phyloP scores from a whole-genome alignment of 2,113 vertebrate species.

The Pachyramphus minor region DNA sequence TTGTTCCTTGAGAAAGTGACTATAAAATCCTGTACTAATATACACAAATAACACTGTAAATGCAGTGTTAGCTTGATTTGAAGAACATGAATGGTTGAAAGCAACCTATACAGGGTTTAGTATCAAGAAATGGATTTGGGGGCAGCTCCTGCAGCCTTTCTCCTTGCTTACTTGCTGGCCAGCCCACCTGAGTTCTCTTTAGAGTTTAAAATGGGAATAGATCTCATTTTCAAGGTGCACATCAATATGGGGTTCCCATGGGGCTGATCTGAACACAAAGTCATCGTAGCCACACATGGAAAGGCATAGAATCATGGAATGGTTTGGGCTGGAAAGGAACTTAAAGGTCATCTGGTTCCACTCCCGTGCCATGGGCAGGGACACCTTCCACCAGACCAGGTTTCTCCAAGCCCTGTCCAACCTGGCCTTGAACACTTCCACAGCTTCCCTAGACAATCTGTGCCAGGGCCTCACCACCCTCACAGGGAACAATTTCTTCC shows the following conservation, averaged over 20 bases:
- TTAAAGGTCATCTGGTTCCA: fast-evolving
- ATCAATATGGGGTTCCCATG: not conserved
- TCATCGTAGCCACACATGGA: fast-evolving
- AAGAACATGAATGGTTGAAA: not conserved
- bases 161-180: not conserved
- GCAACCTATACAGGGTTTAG: not conserved
- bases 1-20: not conserved
- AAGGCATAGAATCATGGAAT: not conserved
- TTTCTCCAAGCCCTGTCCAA: fast-evolving
- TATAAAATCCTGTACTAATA: not conserved
- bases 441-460: not conserved
- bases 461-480: fast-evolving
- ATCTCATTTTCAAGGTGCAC: not conserved
- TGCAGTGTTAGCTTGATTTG: not conserved
- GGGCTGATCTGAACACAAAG: not conserved
- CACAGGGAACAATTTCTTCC: fast-evolving
- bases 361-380: not conserved
- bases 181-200: not conserved
- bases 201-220: not conserved
- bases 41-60: not conserved
- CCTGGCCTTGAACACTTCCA: not conserved
- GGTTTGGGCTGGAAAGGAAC: fast-evolving
- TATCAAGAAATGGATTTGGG: not conserved
- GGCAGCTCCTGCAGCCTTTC: not conserved
- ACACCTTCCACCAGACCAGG: not conserved